Base-by-base conservation (phyloP, 2,888 invertebrate species). In the Amblyteles armatorius region DNA sequence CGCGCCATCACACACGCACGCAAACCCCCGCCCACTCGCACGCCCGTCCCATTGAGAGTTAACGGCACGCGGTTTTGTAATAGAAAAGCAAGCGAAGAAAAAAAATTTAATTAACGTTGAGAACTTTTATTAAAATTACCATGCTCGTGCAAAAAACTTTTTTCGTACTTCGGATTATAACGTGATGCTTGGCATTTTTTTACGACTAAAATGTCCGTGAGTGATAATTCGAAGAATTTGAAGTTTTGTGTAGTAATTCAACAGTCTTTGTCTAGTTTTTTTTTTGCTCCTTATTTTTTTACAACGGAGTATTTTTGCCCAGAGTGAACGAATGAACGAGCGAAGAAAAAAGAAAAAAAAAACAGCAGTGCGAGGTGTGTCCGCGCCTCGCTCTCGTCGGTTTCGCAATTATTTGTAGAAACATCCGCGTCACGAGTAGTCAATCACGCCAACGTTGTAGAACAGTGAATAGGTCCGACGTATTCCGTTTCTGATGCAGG, bases 381-480 rank as follows among this genome's bases (percentile, higher is more conserved):
- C 55, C 55, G 22, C 19, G 55, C 7, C 55, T 55, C 55, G 55
- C 19, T 9, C 55, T 7, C 22, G 40, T 22, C 55, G 55, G 19
- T 13, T 40, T 67, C 52, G 36, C 57, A 57, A 86, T 83, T 55
- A 36, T 26, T 40, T 52, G 60, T 22, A 79, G 79, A 85, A 79
- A 77, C 84, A 82, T 78, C 65, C 57, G 55, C 65, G 63, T 86
- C 73, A 78, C 71, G 77, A 82, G 48, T 55, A 57, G 40, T 80
- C 82, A 82, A 86, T 87, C 68, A 74, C 60, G 73, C 44, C 29
- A 48, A 29, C 40, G 50, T 77, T 63, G 11, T 13, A 44, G 67
- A 26, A 40, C 36, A 44, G 22, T 9, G 7, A 52, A 7, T 5
- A 3, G 72, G 19, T n/a, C 40, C 9, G 57, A 26, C 9, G n/a